phyloP scores from a whole-genome alignment of 2,888 invertebrate species.

The Ctena decussata region DNA sequence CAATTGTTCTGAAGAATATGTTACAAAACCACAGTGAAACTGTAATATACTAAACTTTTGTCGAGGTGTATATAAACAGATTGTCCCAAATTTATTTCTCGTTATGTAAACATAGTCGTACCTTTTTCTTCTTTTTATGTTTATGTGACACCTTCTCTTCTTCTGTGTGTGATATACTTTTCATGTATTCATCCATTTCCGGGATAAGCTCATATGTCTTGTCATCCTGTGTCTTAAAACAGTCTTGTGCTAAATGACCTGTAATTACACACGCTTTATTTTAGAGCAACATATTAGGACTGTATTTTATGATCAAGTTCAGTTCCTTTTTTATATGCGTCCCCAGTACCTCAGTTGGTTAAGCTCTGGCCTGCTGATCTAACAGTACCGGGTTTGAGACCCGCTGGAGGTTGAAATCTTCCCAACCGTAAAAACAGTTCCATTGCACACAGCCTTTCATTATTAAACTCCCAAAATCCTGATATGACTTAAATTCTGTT shows the following conservation, averaged over 20 bases:
- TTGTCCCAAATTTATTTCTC: too few species aligned
- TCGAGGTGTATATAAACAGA: not conserved
- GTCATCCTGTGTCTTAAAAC: slow-evolving; percentile 80
- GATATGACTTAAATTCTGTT: too few species aligned
- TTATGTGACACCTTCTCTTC: not conserved
- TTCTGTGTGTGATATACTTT: slow-evolving; percentile 1
- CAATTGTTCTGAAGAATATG: not conserved
- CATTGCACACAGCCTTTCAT: too few species aligned
- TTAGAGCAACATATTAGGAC: too few species aligned
- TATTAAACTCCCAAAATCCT: too few species aligned
- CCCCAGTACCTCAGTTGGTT: too few species aligned
- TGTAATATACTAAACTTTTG: not conserved
- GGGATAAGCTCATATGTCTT: slow-evolving; percentile 82
- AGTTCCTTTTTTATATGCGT: too few species aligned
- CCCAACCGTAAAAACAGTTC: too few species aligned
- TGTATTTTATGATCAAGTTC: too few species aligned
- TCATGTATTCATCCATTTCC: slow-evolving; percentile 76
- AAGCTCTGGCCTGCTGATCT: too few species aligned
- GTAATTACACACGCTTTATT: slow-evolving; percentile 16
- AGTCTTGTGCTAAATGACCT: slow-evolving; percentile 85
- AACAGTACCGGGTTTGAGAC: too few species aligned
- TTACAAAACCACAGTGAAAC: not conserved
- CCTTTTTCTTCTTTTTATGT: slow-evolving; percentile 61
- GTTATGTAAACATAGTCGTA: not conserved
- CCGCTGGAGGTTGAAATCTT: too few species aligned